A percentile compares a stretch with the other conserved stretches of the same genome.
Evolutionary conservation across 2,888 invertebrate species (phyloP).

Genomic region (Adela reaumurella): DNA sequence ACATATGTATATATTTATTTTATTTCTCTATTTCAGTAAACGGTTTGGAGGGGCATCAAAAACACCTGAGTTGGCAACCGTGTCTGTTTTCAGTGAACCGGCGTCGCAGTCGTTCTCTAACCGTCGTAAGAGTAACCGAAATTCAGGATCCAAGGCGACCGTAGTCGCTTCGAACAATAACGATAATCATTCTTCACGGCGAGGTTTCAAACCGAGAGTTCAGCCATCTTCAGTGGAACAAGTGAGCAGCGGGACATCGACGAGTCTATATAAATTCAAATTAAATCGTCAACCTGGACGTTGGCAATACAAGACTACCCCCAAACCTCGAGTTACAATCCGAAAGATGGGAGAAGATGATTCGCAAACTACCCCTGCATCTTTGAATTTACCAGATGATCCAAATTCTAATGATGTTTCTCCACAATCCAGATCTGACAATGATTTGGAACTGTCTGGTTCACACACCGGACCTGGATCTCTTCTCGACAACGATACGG

Average conservation of each 20-base stretch:
- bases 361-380: slow-evolving; percentile 41
- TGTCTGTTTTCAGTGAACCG: slow-evolving; percentile 65
- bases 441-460: slow-evolving; percentile 71
- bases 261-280: slow-evolving; percentile 76
- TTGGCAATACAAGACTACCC: slow-evolving; percentile 89
- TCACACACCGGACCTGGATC: slow-evolving; percentile 61
- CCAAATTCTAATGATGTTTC: slow-evolving; percentile 51
- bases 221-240: slow-evolving; percentile 56
- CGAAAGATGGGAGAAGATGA: slow-evolving; percentile 62
- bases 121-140: slow-evolving; percentile 48
- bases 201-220: slow-evolving; percentile 68
- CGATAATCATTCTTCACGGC: slow-evolving; percentile 45
- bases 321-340: slow-evolving; percentile 81
- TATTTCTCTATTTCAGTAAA: slow-evolving; percentile 40
- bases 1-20: slow-evolving; percentile 1
- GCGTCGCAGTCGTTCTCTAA: slow-evolving; percentile 42
- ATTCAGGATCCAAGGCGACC: slow-evolving; percentile 39
- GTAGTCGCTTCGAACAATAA: slow-evolving; percentile 35
- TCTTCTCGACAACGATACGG: slow-evolving; percentile 59
- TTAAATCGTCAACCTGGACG: slow-evolving; percentile 78
- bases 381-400: slow-evolving; percentile 38
- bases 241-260: slow-evolving; percentile 43
- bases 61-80: slow-evolving; percentile 59
- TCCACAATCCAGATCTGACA: slow-evolving; percentile 55
- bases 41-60: slow-evolving; percentile 45